Percentiles rank a stretch among this genome's conserved stretches.
phyloP scores from a whole-genome alignment of 2,797 vertebrate species.

The Arremon aurantiirostris region DNA sequence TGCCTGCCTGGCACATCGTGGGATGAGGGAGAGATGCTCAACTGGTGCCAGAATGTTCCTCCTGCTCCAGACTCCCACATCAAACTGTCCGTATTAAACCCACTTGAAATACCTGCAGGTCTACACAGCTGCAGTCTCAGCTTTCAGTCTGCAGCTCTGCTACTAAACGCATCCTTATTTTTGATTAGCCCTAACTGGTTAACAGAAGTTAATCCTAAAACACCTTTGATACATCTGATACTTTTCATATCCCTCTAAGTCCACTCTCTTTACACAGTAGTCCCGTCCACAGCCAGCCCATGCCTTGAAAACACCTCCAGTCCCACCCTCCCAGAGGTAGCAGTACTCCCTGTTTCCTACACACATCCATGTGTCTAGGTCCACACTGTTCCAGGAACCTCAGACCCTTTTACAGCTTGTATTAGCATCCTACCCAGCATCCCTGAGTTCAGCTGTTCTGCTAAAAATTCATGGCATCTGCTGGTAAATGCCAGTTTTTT shows the following conservation, averaged over 20 bases:
- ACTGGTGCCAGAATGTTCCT: background rate
- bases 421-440: background rate
- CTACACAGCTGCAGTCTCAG: background rate
- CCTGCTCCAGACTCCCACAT: background rate
- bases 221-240: background rate
- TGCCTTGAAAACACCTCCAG: background rate
- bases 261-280: background rate
- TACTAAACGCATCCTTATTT: background rate
- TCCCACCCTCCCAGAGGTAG: background rate
- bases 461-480: background rate
- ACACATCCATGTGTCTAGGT: background rate
- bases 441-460: background rate
- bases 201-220: background rate
- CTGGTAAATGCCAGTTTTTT: background rate
- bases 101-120: background rate
- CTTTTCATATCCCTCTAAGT: background rate
- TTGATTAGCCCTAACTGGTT: background rate
- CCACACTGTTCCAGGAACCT: background rate
- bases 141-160: background rate
- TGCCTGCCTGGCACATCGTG: fast-evolving
- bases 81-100: background rate
- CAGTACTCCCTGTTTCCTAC: background rate
- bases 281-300: background rate
- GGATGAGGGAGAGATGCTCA: background rate
- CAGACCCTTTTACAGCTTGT: background rate